Conservation (phyloP, 2,888 invertebrate species). For the Agrochola circellaris region DNA sequence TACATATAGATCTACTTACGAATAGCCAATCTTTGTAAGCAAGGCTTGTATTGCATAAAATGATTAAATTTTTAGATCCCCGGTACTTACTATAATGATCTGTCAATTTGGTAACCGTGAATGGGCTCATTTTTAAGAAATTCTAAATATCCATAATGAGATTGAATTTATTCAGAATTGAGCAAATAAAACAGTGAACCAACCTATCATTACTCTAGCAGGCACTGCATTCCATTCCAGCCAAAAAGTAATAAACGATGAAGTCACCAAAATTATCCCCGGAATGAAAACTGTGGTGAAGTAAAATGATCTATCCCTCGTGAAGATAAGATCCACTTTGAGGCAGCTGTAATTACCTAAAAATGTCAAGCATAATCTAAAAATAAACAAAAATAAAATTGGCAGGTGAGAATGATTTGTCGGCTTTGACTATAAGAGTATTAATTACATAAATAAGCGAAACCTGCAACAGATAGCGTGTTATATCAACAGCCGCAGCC, state of each 20-base stretch:
- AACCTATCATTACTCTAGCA: conserved; percentile 98
- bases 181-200: conserved; percentile 84
- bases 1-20: conserved; percentile 45
- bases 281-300: conserved; percentile 99
- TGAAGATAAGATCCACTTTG: conserved; percentile 97
- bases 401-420: conserved; percentile 70
- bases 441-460: conserved; percentile 81
- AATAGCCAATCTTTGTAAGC: conserved; percentile 57
- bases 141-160: conserved; percentile 21
- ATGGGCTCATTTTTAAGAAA: conserved; percentile 24
- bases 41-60: conserved; percentile 40
- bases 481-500: conserved; percentile 85
- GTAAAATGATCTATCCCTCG: conserved; percentile 98
- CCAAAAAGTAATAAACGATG: conserved; percentile 99
- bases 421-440: conserved; percentile 61
- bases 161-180: conserved; percentile 53
- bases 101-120: conserved; percentile 37
- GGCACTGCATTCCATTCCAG: conserved; percentile 99
- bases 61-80: conserved; percentile 20
- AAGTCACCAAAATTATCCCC: conserved; percentile 98
- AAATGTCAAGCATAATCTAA: conserved; percentile 87
- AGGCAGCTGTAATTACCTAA: conserved; percentile 99
- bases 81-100: conserved; percentile 40
- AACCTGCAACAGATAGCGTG: conserved; percentile 86
- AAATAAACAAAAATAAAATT: conserved; percentile 76